These are phyloP conservation scores for Orthonychiurus folsomi DNA, from an alignment of 2,888 invertebrate genomes.

Conservation along the genomic window DNA sequence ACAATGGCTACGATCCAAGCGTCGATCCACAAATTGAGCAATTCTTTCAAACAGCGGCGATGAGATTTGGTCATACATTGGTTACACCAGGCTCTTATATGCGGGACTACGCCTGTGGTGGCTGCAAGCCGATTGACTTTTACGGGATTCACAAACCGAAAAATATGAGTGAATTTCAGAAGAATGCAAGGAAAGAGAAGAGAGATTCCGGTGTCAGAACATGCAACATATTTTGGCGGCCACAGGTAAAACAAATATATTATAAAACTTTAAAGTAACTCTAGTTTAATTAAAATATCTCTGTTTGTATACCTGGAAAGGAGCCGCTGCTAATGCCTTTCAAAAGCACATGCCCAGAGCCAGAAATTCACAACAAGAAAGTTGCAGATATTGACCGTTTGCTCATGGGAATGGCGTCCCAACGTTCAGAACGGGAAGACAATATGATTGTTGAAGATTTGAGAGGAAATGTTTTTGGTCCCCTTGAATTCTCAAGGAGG, in stretches of 20 bases:
- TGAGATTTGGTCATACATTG: constrained; percentile 52
- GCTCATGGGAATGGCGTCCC: constrained; percentile 47
- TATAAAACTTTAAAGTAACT: constrained; percentile 2
- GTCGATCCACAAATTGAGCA: constrained; percentile 54
- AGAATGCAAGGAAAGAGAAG: background rate
- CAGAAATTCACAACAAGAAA: background rate
- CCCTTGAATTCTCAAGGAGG: constrained; percentile 52
- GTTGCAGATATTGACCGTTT: constrained; percentile 49
- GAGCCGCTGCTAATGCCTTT: constrained; percentile 30
- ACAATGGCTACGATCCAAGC: constrained; percentile 40
- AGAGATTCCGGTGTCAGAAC: constrained; percentile 44
- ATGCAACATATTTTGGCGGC: constrained; percentile 51
- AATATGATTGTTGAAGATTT: constrained; percentile 53
- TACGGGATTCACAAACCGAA: constrained; percentile 22
- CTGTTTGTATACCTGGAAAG: constrained; percentile 17
- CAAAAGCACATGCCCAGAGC: constrained; percentile 3
- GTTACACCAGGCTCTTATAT: constrained; percentile 52
- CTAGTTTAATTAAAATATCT: background rate
- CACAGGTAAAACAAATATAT: constrained; percentile 44
- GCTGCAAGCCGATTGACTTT: constrained; percentile 42
- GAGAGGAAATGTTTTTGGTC: constrained; percentile 52
- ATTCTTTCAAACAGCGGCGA: constrained; percentile 55
- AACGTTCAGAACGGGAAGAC: constrained; percentile 52
- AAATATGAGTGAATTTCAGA: background rate
- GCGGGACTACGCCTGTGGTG: constrained; percentile 45